Base-by-base conservation (phyloP, 2,888 invertebrate species). In the Orchesellides sinensis region DNA sequence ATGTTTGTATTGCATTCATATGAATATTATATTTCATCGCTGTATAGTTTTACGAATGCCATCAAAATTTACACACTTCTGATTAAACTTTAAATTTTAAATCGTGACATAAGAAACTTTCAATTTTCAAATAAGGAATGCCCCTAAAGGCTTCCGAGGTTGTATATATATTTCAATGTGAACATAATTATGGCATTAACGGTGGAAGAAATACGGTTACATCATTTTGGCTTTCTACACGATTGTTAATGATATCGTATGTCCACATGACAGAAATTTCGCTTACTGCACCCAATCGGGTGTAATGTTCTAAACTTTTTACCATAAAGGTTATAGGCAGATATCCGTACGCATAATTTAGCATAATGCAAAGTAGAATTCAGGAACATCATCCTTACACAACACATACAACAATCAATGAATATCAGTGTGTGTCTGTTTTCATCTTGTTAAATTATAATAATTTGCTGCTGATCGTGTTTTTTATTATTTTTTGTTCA, bases 81-180 rank as follows among this genome's bases (percentile, higher is more conserved):
- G n/a, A n/a, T n/a, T n/a, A n/a, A n/a, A n/a, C n/a, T n/a, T n/a
- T n/a, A n/a, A n/a, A n/a, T n/a, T n/a, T n/a, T n/a, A n/a, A n/a
- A 40, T 75, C 75, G 75, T 75, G 75, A 75, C 66, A 35, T 25
- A 45, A 49, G 40, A 65, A 54, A 75, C 66, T 75, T 75, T 75
- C 75, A 35, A 32, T 74, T 25, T 74, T 75, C 75, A 75, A 75
- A 75, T 54, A 75, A 75, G 66, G 75, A 54, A 54, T 75, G 40
- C 54, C 65, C 63, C 74, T 75, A 32, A 12, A 65, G 74, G 65
- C 74, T 75, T 75, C 74, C 23, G 74, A 75, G 56, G 40, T 75
- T 40, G 35, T 35, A 32, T 63, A 61, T 72, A 59, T 72, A 23
- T 56, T 21, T 47, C 27, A 27, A 73, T 73, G 72, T n/a, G n/a